Percentiles rank a stretch among this genome's conserved stretches.
Evolutionary conservation across 2,888 invertebrate genomes (phyloP).

Genomic region (Troides oblongomaculatus): DNA sequence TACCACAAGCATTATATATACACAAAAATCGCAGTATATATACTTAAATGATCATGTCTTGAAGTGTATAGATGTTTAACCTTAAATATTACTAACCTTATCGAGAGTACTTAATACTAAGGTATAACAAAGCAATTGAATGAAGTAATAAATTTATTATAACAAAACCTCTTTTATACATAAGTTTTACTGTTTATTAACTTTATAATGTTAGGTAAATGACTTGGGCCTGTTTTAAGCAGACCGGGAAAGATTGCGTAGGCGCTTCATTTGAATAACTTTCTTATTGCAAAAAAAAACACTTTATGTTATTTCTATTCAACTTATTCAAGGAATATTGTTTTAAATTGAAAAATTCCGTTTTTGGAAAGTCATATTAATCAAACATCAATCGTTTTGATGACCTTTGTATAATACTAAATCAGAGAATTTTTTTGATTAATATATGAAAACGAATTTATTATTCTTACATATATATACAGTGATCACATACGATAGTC

Average conservation of each 20-base stretch:
- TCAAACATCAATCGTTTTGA: no score
- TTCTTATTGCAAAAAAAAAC: background rate
- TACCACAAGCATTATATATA: background rate
- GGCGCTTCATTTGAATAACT: constrained; percentile 1
- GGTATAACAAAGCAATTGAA: background rate
- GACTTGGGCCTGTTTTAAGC: background rate
- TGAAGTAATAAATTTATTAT: background rate
- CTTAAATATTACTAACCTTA: background rate
- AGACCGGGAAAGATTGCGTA: background rate
- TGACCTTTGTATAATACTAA: no score
- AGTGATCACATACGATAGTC: no score
- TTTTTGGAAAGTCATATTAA: no score
- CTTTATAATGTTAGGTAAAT: background rate
- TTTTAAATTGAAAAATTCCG: background rate
- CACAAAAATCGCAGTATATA: background rate
- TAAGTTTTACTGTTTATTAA: background rate
- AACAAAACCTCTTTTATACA: background rate
- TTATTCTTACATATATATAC: no score
- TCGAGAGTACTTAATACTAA: background rate
- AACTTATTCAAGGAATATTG: background rate
- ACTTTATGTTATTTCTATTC: background rate
- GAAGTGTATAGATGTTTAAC: background rate
- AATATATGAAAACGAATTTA: no score
- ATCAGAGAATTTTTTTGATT: no score
- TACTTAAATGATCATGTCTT: background rate